Evolutionary conservation across 2,797 vertebrate species (phyloP).

Genomic region (Ctenosaura bakeri): DNA sequence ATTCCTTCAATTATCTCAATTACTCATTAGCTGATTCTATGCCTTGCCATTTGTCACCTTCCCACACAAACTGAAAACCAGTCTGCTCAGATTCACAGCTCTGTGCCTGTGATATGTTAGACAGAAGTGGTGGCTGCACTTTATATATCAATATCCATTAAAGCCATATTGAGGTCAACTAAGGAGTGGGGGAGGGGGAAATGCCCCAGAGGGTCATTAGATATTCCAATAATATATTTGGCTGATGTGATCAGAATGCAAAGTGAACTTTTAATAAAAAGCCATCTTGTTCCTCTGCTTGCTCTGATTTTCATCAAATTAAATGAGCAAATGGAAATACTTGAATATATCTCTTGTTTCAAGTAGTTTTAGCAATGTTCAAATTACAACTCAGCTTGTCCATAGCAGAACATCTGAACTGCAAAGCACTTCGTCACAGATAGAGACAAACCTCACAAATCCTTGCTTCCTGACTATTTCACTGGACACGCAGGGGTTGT

Average conservation of each 20-base stretch:
- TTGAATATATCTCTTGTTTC: background rate
- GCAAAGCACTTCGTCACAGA: background rate
- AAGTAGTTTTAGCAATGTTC: background rate
- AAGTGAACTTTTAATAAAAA: conserved; percentile 15
- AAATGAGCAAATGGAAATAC: background rate
- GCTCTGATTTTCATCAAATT: conserved; percentile 24
- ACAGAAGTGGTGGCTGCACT: background rate
- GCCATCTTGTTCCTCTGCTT: background rate
- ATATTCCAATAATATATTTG: conserved; percentile 23
- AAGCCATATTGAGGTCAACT: background rate
- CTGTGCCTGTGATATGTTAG: background rate
- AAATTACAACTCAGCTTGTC: background rate
- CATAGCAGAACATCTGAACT: background rate
- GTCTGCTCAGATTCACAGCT: background rate
- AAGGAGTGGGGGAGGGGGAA: background rate
- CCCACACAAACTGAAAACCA: background rate
- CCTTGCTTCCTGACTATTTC: too few species aligned
- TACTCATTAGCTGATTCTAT: conserved; percentile 33
- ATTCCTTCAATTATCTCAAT: conserved; percentile 51
- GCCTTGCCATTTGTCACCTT: conserved; percentile 36
- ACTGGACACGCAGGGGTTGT: too few species aligned
- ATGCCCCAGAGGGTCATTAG: background rate
- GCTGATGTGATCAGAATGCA: conserved; percentile 31
- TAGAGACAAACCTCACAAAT: too few species aligned
- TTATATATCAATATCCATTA: background rate